Evolutionary conservation across 2,888 invertebrate genomes (phyloP), one percentile per base, ranked within the genome.

Genomic region (Drosophila neoperkinsi): DNA sequence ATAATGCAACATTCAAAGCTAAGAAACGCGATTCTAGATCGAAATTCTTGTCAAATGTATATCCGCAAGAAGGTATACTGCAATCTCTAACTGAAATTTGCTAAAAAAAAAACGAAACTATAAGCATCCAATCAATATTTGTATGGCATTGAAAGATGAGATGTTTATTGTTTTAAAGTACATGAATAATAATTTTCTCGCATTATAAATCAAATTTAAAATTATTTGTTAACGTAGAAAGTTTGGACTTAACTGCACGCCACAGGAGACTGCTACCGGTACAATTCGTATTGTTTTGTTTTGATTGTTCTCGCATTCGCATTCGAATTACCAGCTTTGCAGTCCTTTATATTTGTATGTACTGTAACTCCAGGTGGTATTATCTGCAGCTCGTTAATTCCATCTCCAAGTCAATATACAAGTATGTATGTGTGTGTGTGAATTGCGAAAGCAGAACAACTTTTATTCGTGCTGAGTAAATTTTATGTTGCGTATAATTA

Each of bases 401-500:
- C 66, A 59, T 11, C 38, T 55, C 62, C 63, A 78, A 79, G 79
- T 81, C 85, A 87, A 84, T 89, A 89, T 31, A 43, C 16, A 57
- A 77, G 78, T 72, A 81, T 67, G 53, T 36, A 1, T 25, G 34
- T 70, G n/a, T 69, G 49, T 38, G 16, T 33, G 21, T 1, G 36
- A 28, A 10, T 10, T 16, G 21, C 43, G 33, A 28, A 13, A 43
- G 28, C 46, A 65, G 36, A 46, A 49, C 61, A 72, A 81, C 73
- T 70, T 77, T 70, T 68, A 68, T 69, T 60, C 63, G 72, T 70
- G 76, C 60, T 62, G 71, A 89, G 87, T 90, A 90, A 87, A 84
- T 87, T 88, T 88, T 90, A 88, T 90, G 90, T 89, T 77, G 88
- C 90, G 88, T 90, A 90, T 88, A 88, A 88, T 88, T 88, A 90